These are phyloP conservation scores for Acanthis flammea DNA, from an alignment of 2,797 vertebrate species.

Conservation along the genomic window DNA sequence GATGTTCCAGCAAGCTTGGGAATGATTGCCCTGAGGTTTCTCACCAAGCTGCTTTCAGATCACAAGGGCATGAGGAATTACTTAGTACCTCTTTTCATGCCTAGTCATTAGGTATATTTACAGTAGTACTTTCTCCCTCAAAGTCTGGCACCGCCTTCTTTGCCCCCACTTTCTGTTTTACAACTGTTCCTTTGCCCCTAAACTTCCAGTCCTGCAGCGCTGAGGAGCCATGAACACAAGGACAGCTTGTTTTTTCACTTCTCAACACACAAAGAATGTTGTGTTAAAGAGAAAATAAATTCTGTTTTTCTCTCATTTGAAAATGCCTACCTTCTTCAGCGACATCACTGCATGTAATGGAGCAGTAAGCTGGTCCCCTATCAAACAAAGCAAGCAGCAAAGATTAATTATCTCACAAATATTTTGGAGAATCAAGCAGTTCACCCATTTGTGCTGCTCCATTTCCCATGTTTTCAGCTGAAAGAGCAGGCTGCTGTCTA, in stretches of 20 bases:
- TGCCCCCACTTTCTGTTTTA: conserved; percentile 25
- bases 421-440: conserved; percentile 60
- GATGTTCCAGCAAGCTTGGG: conserved; percentile 44
- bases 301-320: conserved; percentile 19
- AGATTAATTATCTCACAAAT: conserved; percentile 68
- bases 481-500: conserved; percentile 58
- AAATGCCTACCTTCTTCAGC: conserved; percentile 43
- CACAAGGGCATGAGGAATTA: conserved; percentile 28
- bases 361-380: conserved; percentile 46
- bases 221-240: conserved; percentile 31
- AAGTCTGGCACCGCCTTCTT: conserved; percentile 48
- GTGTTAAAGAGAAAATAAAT: conserved; percentile 55
- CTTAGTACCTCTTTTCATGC: conserved; percentile 31
- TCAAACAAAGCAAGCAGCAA: conserved; percentile 47
- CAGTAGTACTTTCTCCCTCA: conserved; percentile 29
- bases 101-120: conserved; percentile 51
- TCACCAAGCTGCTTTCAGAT: conserved; percentile 36
- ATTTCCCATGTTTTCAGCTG: conserved; percentile 64
- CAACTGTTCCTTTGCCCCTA: conserved; percentile 35
- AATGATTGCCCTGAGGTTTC: conserved; percentile 45
- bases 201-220: neutral
- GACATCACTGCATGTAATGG: conserved; percentile 30
- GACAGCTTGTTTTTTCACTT: conserved; percentile 42
- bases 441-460: conserved; percentile 58
- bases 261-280: conserved; percentile 49